Evolutionary conservation across 2,797 vertebrate species (phyloP).

Genomic region (Scolopax bukidnonensis): DNA sequence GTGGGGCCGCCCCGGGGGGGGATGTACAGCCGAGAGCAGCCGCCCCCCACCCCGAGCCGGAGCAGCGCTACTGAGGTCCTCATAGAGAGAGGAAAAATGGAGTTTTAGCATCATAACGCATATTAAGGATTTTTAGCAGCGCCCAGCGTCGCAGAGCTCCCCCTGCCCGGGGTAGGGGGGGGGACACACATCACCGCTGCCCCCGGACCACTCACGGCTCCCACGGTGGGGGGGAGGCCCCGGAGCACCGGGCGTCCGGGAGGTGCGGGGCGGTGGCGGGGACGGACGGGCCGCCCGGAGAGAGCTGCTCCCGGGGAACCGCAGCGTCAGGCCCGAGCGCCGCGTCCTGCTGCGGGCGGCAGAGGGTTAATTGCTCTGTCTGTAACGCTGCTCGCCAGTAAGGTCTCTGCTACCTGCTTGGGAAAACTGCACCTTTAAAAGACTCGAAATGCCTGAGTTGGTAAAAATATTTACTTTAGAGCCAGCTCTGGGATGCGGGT

Average conservation of each 20-base stretch:
- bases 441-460: background rate
- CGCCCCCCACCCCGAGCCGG: too few relatives aligned
- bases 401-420: background rate
- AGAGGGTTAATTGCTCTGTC: too few relatives aligned
- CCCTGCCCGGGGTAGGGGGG: too few relatives aligned
- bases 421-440: background rate
- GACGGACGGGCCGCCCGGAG: too few relatives aligned
- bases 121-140: background rate
- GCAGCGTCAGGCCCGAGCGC: rapidly evolving
- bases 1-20: too few relatives aligned
- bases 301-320: rapidly evolving
- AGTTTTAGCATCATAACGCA: background rate
- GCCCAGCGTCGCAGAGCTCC: background rate
- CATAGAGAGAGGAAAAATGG: background rate
- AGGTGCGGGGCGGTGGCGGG: background rate
- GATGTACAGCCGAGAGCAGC: too few relatives aligned
- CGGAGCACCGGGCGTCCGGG: too few relatives aligned
- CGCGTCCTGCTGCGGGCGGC: background rate
- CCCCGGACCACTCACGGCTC: too few relatives aligned
- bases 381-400: too few relatives aligned
- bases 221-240: background rate
- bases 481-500: background rate
- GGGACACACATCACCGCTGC: too few relatives aligned
- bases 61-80: background rate
- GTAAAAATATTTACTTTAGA: background rate